Base-by-base conservation (phyloP, 2,797 vertebrate species). In the Pipistrellus pipistrellus region DNA sequence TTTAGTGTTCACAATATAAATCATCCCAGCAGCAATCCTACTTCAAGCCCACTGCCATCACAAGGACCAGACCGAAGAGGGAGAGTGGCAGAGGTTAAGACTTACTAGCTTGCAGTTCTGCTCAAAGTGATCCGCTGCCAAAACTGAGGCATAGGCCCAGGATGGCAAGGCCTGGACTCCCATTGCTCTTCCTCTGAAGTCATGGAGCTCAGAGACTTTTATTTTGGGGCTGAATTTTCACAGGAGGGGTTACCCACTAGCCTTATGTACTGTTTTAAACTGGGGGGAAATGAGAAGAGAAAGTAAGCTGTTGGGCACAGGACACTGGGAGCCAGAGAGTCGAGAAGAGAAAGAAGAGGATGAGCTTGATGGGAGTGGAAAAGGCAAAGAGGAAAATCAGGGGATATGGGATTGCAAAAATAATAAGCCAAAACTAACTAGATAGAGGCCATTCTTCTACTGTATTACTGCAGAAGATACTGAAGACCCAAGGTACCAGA, bases 101-200 rank as follows among this genome's bases (percentile, higher is more conserved):
- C 9, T 18, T 46, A 59, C 17, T 25, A 46, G 32, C 18, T 46
- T 1, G 17, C 30, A 51, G 21, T 21, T 3, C 71, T 73, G 51
- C 77, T 75, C 57, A 32, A 81, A 53, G n/a, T 30, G 48, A 51
- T 32, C 44, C 14, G 6, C 53, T 53, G 66, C 53, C n/a, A 76
- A 15, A 66, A 55, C 0, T 71, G 17, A 55, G 81, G 21, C 94
- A 76, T 68, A 88, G 44, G 38, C 17, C 17, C 10, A 78, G 13
- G 80, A 14, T 83, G 15, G 41, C n/a, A 73, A 77, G 32, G 35
- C 10, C 18, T 53, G 10, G 30, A 17, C 48, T 80, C 23, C 13
- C 55, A 72, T 85, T 71, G 23, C 38, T 91, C 48, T 38, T 69
- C 76, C 76, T 93, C n/a, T 30, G n/a, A 77, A 90, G 53, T 64